phyloP scores from a whole-genome alignment of 2,113 vertebrate genomes.

The Cygnus atratus region DNA sequence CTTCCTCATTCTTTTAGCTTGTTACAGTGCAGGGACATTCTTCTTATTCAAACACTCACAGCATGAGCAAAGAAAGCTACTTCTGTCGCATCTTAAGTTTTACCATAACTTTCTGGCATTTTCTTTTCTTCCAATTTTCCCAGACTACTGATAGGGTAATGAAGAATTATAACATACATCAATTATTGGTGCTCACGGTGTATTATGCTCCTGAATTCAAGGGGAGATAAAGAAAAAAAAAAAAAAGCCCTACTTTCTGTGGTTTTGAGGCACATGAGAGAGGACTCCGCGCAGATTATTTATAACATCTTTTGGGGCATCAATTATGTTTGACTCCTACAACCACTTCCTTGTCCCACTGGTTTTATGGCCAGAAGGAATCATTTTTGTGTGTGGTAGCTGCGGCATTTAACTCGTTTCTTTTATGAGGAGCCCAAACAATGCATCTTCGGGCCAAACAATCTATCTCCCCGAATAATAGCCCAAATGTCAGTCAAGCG shows the following conservation, averaged over 20 bases:
- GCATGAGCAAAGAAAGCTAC: slow-evolving; percentile 92
- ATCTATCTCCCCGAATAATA: slow-evolving; percentile 56
- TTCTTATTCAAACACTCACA: slow-evolving; percentile 98
- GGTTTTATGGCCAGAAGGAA: slow-evolving; percentile 68
- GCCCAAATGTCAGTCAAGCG: slow-evolving; percentile 35
- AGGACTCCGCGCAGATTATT: slow-evolving; percentile 60
- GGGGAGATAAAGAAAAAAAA: slow-evolving; percentile 44
- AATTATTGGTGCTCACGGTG: slow-evolving; percentile 77
- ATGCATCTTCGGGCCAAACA: slow-evolving; percentile 67
- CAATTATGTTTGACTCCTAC: slow-evolving; percentile 67
- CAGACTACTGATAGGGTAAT: slow-evolving; percentile 78
- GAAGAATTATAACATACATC: slow-evolving; percentile 83
- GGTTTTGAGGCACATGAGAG: slow-evolving; percentile 67
- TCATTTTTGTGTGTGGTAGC: slow-evolving; percentile 64
- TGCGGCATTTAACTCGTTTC: slow-evolving; percentile 63
- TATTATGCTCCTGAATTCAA: slow-evolving; percentile 70
- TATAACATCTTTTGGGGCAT: slow-evolving; percentile 73
- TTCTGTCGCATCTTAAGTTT: slow-evolving; percentile 84
- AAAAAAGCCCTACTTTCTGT: slow-evolving; percentile 67
- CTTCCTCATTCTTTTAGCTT: slow-evolving; percentile 94
- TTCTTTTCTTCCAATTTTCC: slow-evolving; percentile 80
- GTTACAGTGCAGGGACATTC: slow-evolving; percentile 94
- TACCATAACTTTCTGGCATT: slow-evolving; percentile 83
- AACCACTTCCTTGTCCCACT: slow-evolving; percentile 67
- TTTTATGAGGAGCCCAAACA: slow-evolving; percentile 77